Base-by-base conservation (phyloP, 2,888 invertebrate genomes). In the Macaria notata region DNA sequence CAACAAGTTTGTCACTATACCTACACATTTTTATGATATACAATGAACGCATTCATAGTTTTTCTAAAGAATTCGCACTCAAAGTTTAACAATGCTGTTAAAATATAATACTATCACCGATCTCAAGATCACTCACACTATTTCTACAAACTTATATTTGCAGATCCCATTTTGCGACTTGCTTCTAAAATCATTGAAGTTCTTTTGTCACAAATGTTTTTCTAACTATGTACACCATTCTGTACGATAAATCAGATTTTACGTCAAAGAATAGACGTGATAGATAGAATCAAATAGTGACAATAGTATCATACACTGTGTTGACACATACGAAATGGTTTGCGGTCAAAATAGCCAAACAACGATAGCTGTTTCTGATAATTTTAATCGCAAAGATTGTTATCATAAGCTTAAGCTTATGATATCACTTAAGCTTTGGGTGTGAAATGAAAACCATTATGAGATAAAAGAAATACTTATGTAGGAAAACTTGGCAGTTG, bases 51-150 rank as follows among this genome's bases (percentile, higher is more conserved):
- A 64, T 31, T 54, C n/a, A 6, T 9, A 4, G 64, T 68, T 70
- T 74, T 79, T 81, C 73, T 81, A 78, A 63, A 65, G 61, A 68
- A 68, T 60, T 68, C 67, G 59, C 56, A 69, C 75, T 78, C 78
- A 84, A 82, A 80, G 80, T 54, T 46, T 55, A 52, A 85, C 79
- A 85, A 85, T 78, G 58, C 76, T 73, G 73, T 75, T 76, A 78
- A 83, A 79, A 83, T 69, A 79, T 79, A 83, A 86, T 83, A 72
- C 69, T 86, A 88, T 86, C 86, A 64, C 56, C 49, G 69, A 80
- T 81, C 76, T 71, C 71, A 71, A 64, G 70, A 66, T 68, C 66
- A 73, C 69, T 75, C 69, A 70, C 69, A 72, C 71, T 75, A 29
- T 9, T 38, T 30, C 3, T n/a, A 41, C 41, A 8, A 41, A 41